Evolutionary conservation across 64 coral and sea anemone species (phyloP), one percentile per base, ranked within the genome.

Genomic region (Montipora foliosa): DNA sequence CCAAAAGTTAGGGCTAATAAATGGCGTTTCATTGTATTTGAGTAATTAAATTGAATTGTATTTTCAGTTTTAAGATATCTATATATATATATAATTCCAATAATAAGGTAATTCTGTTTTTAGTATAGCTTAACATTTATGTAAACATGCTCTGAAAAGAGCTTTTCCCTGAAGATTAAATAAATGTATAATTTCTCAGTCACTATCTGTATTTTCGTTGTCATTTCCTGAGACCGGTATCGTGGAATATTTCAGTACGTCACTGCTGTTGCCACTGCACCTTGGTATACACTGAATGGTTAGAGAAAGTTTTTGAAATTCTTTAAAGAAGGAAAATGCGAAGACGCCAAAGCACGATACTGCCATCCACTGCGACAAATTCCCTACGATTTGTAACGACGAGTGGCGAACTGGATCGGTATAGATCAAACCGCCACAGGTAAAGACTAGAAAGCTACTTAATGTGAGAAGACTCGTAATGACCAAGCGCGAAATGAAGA

Each of bases 281-380:
- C 75, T 76, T 19, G 89, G 77, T 13, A 69, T 88, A 78, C 96
- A 98, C 14, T 90, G 81, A 10, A 98, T 86, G 19, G 75, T 88
- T 6, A 98, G 22, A 16, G 84, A 92, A 12, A 98, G 75, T 16
- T 84, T 89, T 74, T 98, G 96, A 17, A 98, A 88, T 75, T 98
- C 96, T 25, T 67, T 61, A 78, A 88, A 98, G 53, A 98, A 98
- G 7, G 96, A 72, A 20, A 93, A 62, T 0, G 76, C 67, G 72
- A 89, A 92, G 7, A 92, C 19, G 25, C 91, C 80, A 88, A 95
- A 98, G 24, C 84, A 98, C 48, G 86, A 89, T 0, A 88, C 84
- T 3, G 92, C 93, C 2, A 88, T 0, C 96, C 96, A 98, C 55
- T 98, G 92, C 51, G 83, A 75, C 5, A 91, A 19, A 67, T 97